A percentile compares a stretch with the other conserved stretches of the same genome.
Evolutionary conservation across 2,888 invertebrate species (phyloP).

Genomic region (Apocheima hispidaria): DNA sequence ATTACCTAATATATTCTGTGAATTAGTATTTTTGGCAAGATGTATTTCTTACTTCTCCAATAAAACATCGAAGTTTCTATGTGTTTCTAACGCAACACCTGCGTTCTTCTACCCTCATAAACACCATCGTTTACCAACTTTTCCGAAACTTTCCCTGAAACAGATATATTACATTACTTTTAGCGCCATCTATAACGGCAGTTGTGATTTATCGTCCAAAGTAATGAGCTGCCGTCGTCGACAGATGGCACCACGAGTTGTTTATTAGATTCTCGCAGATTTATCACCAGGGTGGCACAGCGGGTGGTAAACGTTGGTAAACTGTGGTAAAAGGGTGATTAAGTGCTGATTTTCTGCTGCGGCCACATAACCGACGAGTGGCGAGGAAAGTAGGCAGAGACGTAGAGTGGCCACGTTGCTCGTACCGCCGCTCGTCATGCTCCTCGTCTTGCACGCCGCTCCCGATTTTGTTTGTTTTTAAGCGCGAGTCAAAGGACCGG

Average conservation of each 20-base stretch:
- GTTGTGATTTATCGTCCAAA: constrained; percentile 71
- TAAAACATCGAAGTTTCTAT: constrained; percentile 10
- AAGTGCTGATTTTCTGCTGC: constrained; percentile 42
- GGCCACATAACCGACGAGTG: too few species aligned
- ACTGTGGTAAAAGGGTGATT: constrained; percentile 38
- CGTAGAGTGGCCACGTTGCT: too few species aligned
- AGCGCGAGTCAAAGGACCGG: too few species aligned
- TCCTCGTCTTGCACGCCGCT: too few species aligned
- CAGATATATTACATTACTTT: constrained; percentile 72
- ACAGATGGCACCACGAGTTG: constrained; percentile 58
- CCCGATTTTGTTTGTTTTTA: too few species aligned
- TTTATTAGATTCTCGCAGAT: constrained; percentile 70
- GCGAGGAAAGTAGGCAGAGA: too few species aligned
- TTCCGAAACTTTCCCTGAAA: constrained; percentile 56
- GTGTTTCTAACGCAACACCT: constrained; percentile 28
- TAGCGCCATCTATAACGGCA: constrained; percentile 74
- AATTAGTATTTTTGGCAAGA: neutral
- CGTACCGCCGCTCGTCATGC: too few species aligned
- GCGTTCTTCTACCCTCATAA: constrained; percentile 19
- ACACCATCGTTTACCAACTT: constrained; percentile 57
- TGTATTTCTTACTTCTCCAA: constrained; percentile 1
- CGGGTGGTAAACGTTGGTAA: constrained; percentile 38
- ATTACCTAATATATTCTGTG: neutral
- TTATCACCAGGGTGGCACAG: constrained; percentile 55
- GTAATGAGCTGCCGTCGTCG: constrained; percentile 71